These are phyloP conservation scores for Synanceia verrucosa DNA, from an alignment of 2,797 vertebrate species.

Conservation along the genomic window DNA sequence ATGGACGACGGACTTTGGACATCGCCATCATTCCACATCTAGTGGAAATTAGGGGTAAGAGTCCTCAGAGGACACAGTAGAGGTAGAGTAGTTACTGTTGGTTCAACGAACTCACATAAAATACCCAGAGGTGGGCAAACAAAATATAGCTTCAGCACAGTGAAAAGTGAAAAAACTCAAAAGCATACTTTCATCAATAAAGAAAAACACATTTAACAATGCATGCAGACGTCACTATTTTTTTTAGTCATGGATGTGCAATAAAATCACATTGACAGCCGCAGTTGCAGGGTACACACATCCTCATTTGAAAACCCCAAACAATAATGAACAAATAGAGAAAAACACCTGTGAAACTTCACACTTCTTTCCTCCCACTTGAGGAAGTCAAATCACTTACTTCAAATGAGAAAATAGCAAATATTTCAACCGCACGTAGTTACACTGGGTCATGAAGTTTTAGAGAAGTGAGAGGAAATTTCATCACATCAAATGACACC, in stretches of 20 bases:
- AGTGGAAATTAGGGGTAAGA: no score
- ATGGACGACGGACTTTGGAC: no score
- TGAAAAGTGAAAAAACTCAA: constrained; percentile 1
- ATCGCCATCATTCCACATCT: no score
- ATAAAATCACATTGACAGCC: background rate
- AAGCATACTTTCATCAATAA: background rate
- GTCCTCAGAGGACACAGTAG: background rate
- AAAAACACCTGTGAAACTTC: constrained; percentile 42
- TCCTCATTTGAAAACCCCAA: constrained; percentile 63
- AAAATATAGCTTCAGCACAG: background rate
- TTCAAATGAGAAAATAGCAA: constrained; percentile 21
- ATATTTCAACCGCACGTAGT: constrained; percentile 9
- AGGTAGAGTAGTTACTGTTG: background rate
- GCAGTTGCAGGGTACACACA: constrained; percentile 23
- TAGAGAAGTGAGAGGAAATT: constrained; percentile 26
- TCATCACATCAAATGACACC: background rate
- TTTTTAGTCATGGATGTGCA: constrained; percentile 6
- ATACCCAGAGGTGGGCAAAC: background rate
- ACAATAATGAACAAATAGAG: constrained; percentile 43
- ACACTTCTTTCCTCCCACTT: constrained; percentile 21
- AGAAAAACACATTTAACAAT: background rate
- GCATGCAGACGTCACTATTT: background rate
- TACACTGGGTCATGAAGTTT: background rate
- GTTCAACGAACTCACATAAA: constrained; percentile 11
- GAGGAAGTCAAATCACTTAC: constrained; percentile 49